Percentiles rank a stretch among this genome's conserved stretches.
phyloP scores from a whole-genome alignment of 2,888 invertebrate species.

The Pseudococcus longispinus region DNA sequence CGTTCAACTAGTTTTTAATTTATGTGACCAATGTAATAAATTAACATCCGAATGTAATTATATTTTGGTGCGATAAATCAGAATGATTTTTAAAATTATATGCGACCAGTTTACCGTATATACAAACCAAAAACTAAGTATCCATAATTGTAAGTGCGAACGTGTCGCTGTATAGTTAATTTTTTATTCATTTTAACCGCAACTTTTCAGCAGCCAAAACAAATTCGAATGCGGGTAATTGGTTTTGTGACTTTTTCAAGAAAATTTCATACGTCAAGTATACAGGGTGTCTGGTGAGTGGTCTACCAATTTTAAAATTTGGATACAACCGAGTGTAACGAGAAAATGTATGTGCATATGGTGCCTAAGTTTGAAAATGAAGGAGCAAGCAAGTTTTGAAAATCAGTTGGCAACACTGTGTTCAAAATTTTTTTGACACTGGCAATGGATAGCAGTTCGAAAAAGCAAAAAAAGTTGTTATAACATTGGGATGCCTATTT shows the following conservation, averaged over 20 bases:
- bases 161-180: background rate
- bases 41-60: slow-evolving; percentile 49
- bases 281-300: no score
- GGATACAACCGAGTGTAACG: no score
- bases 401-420: no score
- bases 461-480: no score
- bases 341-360: no score
- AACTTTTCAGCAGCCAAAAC: background rate
- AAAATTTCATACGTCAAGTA: background rate
- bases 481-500: no score
- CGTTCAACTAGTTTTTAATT: slow-evolving; percentile 28
- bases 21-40: slow-evolving; percentile 47
- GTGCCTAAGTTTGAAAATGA: no score
- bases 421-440: no score
- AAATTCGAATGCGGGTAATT: background rate
- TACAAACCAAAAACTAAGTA: background rate
- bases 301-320: no score
- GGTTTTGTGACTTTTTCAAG: background rate
- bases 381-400: no score
- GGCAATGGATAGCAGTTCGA: no score
- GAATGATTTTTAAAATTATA: slow-evolving; percentile 21
- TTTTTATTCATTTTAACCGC: background rate
- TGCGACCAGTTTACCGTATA: background rate
- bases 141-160: background rate
- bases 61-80: slow-evolving; percentile 51